phyloP scores from a whole-genome alignment of 2,888 invertebrate species.

The Oxyteleia sp. region DNA sequence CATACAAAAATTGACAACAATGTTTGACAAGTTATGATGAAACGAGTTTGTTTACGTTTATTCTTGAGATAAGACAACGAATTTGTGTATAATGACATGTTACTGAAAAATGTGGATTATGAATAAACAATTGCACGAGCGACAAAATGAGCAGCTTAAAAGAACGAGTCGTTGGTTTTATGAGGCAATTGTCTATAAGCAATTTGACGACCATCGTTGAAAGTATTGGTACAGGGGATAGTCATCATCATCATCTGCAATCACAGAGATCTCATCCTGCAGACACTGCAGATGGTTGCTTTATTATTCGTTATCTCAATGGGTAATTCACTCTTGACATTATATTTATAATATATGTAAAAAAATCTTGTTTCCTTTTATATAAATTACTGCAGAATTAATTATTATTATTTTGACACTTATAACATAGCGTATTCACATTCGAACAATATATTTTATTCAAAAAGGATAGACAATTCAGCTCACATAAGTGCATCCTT shows the following conservation, averaged over 20 bases:
- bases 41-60: neutral
- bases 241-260: conserved; percentile 75
- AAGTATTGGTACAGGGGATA: conserved; percentile 80
- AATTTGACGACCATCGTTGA: conserved; percentile 84
- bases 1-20: too few species aligned
- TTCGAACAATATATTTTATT: too few species aligned
- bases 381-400: too few species aligned
- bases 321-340: too few species aligned
- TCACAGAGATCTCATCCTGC: conserved; percentile 87
- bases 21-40: too few species aligned
- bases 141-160: conserved; percentile 90
- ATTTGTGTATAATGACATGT: neutral
- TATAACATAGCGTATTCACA: too few species aligned
- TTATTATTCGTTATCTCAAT: conserved; percentile 91
- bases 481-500: too few species aligned
- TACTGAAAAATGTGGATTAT: conserved; percentile 36
- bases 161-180: conserved; percentile 92
- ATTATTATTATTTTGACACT: too few species aligned
- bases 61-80: neutral
- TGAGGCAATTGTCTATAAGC: conserved; percentile 91
- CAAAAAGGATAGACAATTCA: too few species aligned
- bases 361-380: too few species aligned
- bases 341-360: too few species aligned
- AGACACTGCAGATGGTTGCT: conserved; percentile 88
- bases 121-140: conserved; percentile 13